These are phyloP conservation scores for Nephrotoma flavescens DNA, from an alignment of 2,888 invertebrate genomes.

Conservation along the genomic window DNA sequence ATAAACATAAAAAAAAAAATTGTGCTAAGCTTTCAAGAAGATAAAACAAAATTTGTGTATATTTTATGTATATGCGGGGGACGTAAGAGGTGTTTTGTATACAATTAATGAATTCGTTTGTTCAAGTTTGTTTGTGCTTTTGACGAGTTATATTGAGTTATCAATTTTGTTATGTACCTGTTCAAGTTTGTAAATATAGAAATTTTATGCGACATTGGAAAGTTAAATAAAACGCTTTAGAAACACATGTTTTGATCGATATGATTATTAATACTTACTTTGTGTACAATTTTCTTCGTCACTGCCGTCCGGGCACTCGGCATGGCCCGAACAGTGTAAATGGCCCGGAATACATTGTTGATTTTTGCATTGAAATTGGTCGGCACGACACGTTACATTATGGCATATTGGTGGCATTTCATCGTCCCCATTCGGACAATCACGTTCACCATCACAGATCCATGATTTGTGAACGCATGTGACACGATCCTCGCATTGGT, in stretches of 20 bases:
- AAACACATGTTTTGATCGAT: not conserved
- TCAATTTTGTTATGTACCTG: not conserved
- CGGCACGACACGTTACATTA: slow-evolving; percentile 63
- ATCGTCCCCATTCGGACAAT: slow-evolving; percentile 72
- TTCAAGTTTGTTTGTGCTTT: not conserved
- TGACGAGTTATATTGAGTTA: not conserved
- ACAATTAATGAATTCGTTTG: not conserved
- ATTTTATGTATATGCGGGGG: not conserved
- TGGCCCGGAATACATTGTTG: slow-evolving; percentile 66
- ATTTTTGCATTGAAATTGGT: slow-evolving; percentile 78
- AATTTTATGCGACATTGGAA: not conserved
- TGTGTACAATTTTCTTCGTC: slow-evolving; percentile 73
- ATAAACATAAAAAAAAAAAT: not conserved
- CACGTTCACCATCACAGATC: slow-evolving; percentile 73
- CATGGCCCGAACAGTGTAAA: slow-evolving; percentile 64
- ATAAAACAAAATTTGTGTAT: not conserved
- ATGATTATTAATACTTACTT: slow-evolving; percentile 22
- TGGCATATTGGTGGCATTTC: slow-evolving; percentile 49
- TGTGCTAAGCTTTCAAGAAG: not conserved
- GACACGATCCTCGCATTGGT: slow-evolving; percentile 63
- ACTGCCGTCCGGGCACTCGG: slow-evolving; percentile 71
- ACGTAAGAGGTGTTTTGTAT: not conserved
- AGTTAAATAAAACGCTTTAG: not conserved
- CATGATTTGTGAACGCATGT: slow-evolving; percentile 68
- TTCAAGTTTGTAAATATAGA: not conserved